Evolutionary conservation across 2,888 invertebrate genomes (phyloP).

Genomic region (Dolichopus griseipennis): DNA sequence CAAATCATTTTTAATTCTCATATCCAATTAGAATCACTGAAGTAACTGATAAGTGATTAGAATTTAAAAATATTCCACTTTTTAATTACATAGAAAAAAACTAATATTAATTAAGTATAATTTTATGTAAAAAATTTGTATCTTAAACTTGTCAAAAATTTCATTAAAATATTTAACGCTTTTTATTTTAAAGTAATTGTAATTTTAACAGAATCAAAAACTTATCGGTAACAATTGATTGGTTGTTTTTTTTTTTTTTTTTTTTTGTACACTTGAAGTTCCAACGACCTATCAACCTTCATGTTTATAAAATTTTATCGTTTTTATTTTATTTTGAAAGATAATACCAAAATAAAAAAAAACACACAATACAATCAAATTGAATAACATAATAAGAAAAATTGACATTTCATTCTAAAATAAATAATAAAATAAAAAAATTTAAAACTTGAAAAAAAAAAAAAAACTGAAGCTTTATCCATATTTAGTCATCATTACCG

Average conservation of each 20-base stretch:
- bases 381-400: background rate
- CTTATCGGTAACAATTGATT: no score
- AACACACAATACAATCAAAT: background rate
- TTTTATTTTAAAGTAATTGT: background rate
- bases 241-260: background rate
- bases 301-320: background rate
- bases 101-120: no score
- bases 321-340: background rate
- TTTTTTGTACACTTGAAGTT: background rate
- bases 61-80: no score
- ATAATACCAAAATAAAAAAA: background rate
- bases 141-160: no score
- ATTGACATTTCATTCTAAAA: background rate
- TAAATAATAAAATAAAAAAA: no score
- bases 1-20: no score
- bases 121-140: no score
- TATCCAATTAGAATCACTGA: no score
- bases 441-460: no score
- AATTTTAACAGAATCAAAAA: background rate
- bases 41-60: no score
- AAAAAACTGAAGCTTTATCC: background rate
- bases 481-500: conserved; percentile 1
- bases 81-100: no score
- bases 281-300: conserved; percentile 6
- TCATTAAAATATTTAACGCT: background rate